phyloP scores from a whole-genome alignment of 2,888 invertebrate species.

The Cosmopolites sordidus region DNA sequence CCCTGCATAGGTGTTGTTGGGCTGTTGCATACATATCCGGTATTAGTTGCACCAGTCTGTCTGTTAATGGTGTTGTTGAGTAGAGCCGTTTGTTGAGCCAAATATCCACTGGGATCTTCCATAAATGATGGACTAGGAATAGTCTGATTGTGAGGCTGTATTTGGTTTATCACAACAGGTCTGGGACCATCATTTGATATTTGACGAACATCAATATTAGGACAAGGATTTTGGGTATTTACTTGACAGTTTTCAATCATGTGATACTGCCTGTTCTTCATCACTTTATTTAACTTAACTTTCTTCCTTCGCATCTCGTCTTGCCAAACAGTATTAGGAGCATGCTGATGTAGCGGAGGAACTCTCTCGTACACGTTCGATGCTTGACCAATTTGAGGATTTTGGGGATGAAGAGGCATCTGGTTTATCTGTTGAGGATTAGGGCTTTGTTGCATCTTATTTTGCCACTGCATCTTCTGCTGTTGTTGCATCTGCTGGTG shows the following conservation, averaged over 20 bases:
- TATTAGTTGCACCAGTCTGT: constrained; percentile 49
- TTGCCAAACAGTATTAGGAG: constrained; percentile 55
- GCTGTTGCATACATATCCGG: constrained; percentile 41
- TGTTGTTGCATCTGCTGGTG: constrained; percentile 51
- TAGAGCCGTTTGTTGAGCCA: constrained; percentile 85
- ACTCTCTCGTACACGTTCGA: constrained; percentile 61
- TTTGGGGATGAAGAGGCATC: constrained; percentile 36
- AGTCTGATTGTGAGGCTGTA: constrained; percentile 40
- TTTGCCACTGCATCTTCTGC: constrained; percentile 43
- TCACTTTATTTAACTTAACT: constrained; percentile 50
- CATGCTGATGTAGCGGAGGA: constrained; percentile 69
- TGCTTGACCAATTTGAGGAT: constrained; percentile 41
- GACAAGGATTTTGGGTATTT: constrained; percentile 47
- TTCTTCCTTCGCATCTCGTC: constrained; percentile 59
- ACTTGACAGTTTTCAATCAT: constrained; percentile 37
- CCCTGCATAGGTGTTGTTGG: constrained; percentile 35
- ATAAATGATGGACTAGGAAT: constrained; percentile 71
- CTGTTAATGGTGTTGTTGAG: constrained; percentile 77
- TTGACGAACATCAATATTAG: constrained; percentile 58
- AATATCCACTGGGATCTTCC: constrained; percentile 87
- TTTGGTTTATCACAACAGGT: constrained; percentile 41
- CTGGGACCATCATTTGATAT: constrained; percentile 49
- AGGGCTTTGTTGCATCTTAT: constrained; percentile 49
- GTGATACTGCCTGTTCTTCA: constrained; percentile 55
- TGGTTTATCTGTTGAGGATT: constrained; percentile 37